Base-by-base conservation (phyloP, 1,140 invertebrate species). In the Asbolus verrucosus region DNA sequence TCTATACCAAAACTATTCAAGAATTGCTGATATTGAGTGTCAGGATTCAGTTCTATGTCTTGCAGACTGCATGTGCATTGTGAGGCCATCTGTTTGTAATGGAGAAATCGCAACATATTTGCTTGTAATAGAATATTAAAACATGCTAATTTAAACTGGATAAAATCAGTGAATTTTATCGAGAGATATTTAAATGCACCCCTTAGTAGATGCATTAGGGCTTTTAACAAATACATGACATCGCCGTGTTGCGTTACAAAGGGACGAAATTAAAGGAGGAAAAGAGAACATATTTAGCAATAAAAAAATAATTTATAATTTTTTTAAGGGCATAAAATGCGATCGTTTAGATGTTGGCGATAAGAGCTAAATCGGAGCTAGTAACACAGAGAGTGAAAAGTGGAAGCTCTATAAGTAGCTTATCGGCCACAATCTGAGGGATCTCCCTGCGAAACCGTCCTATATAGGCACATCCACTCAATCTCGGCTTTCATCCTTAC, bases 401-500 rank as follows among this genome's bases (percentile, higher is more conserved):
- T 54, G 46, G 21, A 19, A 27, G 46, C 19, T 54, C 21, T 4
- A 33, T 69, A 69, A 69, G 67, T 21, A 13, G 50, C 67, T 69
- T 69, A 65, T 31, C 54, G 50, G 15, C 43, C 59, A 31, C 38
- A 69, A 43, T 43, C 38, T 38, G 61, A 2, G 50, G 30, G n/a
- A 8, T 21, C 50, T 60, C 46, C 46, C 46, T 54, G 2, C 46
- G 33, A 36, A 36, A 36, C 33, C 5, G 5, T 27, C 33, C 33
- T 36, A 24, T 54, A 54, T 54, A 27, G 46, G 67, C 39, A 30
- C 67, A 69, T 41, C 54, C 21, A 54, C 36, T 41, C 69, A 71
- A 71, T 71, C 69, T 71, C 62, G 63, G 69, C 69, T 67, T 67
- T 71, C 60, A 71, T 71, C 69, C 63, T 39, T 38, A 27, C 69